Base-by-base conservation (phyloP, 2,797 vertebrate species). In the Xiphophorus birchmanni region DNA sequence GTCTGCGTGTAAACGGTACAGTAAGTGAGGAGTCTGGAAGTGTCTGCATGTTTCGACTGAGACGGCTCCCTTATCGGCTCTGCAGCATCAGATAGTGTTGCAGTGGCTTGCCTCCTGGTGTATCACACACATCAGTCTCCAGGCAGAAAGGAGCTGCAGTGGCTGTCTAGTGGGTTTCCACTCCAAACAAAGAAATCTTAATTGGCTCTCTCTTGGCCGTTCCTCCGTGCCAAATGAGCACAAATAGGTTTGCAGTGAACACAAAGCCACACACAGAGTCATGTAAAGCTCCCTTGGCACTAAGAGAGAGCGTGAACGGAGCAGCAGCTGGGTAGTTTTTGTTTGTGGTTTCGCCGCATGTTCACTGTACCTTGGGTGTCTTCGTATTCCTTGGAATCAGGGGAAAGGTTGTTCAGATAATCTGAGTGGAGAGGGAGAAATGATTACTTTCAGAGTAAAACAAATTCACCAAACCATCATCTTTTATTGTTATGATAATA, bases 371-470 rank as follows among this genome's bases (percentile, higher is more conserved):
- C 97, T 95, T 99, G 97, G 26, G 97, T 98, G 87, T 96, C 94
- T 89, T 98, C 97, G 87, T 98, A 99, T 85, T 99, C 98, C 35
- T 93, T 93, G 35, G 97, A 97, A 92, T 99, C 97, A 3, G 97
- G 97, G 78, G 96, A 97, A 73, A 99, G 97, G 93, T 99, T 99
- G 93, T 98, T 99, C 90, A 99, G 94, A 91, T 99, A 99, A 96
- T 99, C 98, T 99, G 72, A 78, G 73, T 85, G 32, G 26, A 86
- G 54, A 1, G 79, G 63, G 81, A 4, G 79, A 71, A 83, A 78
- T 29, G 1, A 0, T 78, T 54, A 18, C 3, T 23, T 74, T 52
- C 35, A 77, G 63, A 79, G 21, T 73, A 72, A 37, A 13, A 17
- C n/a, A 18, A 78, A 23, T 65, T 35, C 56, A 75, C 60, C 10